Conservation (phyloP, 2,113 vertebrate species). For the Ochotona princeps region DNA sequence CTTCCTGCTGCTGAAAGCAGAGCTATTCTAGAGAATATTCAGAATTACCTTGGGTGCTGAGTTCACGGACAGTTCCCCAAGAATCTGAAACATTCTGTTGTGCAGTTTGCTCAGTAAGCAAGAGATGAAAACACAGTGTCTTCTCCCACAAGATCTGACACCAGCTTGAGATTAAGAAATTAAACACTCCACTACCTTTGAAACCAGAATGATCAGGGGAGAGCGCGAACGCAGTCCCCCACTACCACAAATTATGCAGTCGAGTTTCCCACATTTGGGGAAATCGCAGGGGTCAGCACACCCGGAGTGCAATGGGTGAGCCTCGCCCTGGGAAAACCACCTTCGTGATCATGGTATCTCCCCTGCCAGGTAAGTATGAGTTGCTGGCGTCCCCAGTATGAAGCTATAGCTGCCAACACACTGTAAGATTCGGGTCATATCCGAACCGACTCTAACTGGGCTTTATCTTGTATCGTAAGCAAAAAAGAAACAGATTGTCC, state of each 20-base stretch:
- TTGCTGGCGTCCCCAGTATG: rapidly evolving
- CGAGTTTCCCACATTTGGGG: not conserved
- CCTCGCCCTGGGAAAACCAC: not conserved
- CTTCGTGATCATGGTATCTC: not conserved
- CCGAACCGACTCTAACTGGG: not conserved
- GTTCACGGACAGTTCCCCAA: no score
- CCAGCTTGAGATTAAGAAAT: no score
- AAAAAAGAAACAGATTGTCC: not conserved
- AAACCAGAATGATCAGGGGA: not conserved
- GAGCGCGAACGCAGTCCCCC: not conserved
- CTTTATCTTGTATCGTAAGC: not conserved
- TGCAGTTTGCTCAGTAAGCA: no score
- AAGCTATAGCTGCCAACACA: not conserved
- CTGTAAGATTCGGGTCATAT: not conserved
- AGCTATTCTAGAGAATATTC: no score
- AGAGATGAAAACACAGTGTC: no score
- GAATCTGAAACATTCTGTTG: no score
- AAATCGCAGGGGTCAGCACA: not conserved
- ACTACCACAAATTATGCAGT: not conserved
- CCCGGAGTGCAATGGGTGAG: not conserved
- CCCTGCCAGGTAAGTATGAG: not conserved
- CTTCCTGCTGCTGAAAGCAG: no score
- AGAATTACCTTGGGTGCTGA: no score
- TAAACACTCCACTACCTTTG: no score
- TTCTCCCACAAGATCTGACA: no score